Conservation (phyloP, 2,797 vertebrate species). For the Pseudochirops corinnae region DNA sequence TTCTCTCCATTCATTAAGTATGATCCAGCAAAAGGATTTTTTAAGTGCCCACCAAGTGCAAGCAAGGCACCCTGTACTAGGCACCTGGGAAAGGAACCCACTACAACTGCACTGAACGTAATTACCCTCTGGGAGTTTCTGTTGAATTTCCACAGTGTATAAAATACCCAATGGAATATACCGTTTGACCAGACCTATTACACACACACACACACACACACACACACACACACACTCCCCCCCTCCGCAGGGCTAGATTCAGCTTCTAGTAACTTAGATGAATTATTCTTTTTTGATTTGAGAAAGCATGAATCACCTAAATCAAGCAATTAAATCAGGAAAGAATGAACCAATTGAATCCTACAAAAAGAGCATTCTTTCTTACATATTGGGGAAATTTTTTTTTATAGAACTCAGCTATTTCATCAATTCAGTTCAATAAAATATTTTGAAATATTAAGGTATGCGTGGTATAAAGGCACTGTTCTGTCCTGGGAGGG, state of each 20-base stretch:
- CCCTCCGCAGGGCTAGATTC: neutral
- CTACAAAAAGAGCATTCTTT: neutral
- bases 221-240: neutral
- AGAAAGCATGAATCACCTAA: neutral
- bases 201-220: neutral
- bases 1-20: neutral
- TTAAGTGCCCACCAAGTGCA: neutral
- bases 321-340: neutral
- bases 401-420: neutral
- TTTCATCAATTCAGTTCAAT: neutral
- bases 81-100: neutral
- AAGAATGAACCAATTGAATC: neutral
- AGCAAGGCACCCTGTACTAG: neutral
- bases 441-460: neutral
- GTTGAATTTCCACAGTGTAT: neutral
- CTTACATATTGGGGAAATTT: neutral
- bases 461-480: neutral
- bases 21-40: neutral
- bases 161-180: neutral
- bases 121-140: neutral
- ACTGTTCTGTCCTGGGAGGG: fast-evolving
- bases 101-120: neutral
- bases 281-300: neutral
- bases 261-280: neutral
- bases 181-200: neutral